These are phyloP conservation scores for Diplogasteroides magnus DNA, from an alignment of 1,140 invertebrate genomes.

Conservation along the genomic window DNA sequence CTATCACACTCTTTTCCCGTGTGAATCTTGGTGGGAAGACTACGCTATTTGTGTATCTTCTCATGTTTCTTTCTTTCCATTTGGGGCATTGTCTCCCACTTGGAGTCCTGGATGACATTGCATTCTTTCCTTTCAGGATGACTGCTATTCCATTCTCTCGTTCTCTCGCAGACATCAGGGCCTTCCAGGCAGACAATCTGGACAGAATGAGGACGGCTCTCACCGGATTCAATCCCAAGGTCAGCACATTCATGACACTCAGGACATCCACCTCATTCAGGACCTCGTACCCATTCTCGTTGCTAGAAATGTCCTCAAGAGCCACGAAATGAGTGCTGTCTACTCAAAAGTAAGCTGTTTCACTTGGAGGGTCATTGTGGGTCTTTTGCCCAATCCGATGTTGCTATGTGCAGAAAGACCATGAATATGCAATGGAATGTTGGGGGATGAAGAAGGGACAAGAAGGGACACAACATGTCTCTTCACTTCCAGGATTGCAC, in stretches of 20 bases:
- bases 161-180: conserved; percentile 38
- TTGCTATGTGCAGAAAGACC: no score
- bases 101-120: neutral
- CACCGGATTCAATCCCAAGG: conserved; percentile 27
- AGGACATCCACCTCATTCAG: no score
- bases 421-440: no score
- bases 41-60: neutral
- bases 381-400: no score
- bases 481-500: no score
- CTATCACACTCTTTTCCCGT: neutral
- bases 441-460: no score
- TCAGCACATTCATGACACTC: neutral
- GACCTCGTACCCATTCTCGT: conserved; percentile 47
- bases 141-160: conserved; percentile 25
- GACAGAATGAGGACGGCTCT: conserved; percentile 36
- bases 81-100: neutral
- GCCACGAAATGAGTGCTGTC: conserved; percentile 43
- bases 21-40: conserved; percentile 5
- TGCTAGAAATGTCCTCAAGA: conserved; percentile 43
- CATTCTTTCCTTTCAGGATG: neutral
- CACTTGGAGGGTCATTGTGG: no score
- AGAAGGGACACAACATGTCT: no score
- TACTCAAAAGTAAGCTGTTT: conserved; percentile 38
- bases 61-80: neutral
- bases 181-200: conserved; percentile 38